phyloP scores from a whole-genome alignment of 2,113 vertebrate species.

The Catagonus wagneri region DNA sequence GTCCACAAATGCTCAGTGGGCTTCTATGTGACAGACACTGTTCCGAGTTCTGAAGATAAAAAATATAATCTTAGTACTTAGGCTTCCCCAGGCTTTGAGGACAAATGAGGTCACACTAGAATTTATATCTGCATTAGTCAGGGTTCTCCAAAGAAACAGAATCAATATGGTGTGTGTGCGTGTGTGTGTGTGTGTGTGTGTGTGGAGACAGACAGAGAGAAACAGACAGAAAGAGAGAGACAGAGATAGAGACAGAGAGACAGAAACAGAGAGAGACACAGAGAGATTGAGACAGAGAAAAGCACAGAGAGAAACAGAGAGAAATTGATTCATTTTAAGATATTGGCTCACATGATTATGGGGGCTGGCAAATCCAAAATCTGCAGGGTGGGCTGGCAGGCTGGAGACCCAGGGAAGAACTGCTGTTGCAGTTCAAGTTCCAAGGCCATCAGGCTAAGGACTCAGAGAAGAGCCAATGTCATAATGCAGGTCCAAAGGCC shows the following conservation, averaged over 20 bases:
- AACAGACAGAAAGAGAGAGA: neutral
- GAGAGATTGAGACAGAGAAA: neutral
- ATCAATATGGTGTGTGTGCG: neutral
- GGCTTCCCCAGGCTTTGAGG: neutral
- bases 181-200: too few relatives aligned
- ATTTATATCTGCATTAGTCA: conserved; percentile 32
- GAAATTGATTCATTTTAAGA: neutral
- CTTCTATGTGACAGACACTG: conserved; percentile 38
- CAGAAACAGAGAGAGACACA: neutral
- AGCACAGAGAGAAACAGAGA: neutral
- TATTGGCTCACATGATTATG: neutral
- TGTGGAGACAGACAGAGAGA: neutral
- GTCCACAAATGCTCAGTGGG: neutral
- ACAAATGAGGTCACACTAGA: conserved; percentile 1
- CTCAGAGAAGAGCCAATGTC: neutral
- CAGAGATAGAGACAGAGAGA: neutral
- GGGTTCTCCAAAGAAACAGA: conserved; percentile 15
- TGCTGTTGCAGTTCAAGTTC: too few relatives aligned
- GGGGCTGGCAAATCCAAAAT: neutral
- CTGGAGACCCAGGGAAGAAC: neutral
- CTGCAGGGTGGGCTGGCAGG: neutral
- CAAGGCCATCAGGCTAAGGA: neutral
- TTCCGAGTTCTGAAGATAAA: conserved; percentile 20
- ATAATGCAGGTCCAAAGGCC: neutral
- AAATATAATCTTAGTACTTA: conserved; percentile 19